Conservation (phyloP, 2,113 vertebrate species). For the Neogale vison region DNA sequence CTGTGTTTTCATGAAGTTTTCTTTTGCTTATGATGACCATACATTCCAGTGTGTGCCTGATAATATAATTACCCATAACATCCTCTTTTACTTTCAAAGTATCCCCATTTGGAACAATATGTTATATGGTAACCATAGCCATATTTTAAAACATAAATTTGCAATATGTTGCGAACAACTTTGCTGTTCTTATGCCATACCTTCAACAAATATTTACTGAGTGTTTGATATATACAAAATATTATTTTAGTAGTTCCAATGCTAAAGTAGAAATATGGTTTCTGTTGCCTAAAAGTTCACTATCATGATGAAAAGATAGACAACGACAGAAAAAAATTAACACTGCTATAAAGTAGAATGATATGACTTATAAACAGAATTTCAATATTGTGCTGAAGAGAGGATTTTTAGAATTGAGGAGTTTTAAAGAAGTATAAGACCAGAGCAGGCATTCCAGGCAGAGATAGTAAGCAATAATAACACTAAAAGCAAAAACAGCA, state of each 20-base stretch:
- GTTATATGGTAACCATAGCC: not conserved
- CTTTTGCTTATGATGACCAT: not conserved
- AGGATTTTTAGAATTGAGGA: not conserved
- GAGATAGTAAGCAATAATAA: not conserved
- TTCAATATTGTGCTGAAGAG: not conserved
- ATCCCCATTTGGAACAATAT: not conserved
- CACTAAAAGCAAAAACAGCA: not conserved
- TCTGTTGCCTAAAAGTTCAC: not conserved
- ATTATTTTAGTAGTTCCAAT: not conserved
- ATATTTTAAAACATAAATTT: not conserved
- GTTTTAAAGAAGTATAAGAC: not conserved
- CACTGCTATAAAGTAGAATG: not conserved
- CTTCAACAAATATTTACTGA: not conserved
- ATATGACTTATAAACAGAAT: not conserved
- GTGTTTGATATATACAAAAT: not conserved
- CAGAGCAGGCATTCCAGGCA: not conserved
- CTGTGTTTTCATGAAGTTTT: constrained; percentile 11
- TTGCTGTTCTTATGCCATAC: not conserved
- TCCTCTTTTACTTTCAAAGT: not conserved
- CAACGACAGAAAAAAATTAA: not conserved
- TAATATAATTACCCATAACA: not conserved
- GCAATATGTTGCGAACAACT: not conserved
- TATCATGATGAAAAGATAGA: constrained; percentile 6
- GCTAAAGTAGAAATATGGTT: not conserved
- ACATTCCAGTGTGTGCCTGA: not conserved